Evolutionary conservation across 2,888 invertebrate species (phyloP).

Genomic region (Scaeva pyrastri): DNA sequence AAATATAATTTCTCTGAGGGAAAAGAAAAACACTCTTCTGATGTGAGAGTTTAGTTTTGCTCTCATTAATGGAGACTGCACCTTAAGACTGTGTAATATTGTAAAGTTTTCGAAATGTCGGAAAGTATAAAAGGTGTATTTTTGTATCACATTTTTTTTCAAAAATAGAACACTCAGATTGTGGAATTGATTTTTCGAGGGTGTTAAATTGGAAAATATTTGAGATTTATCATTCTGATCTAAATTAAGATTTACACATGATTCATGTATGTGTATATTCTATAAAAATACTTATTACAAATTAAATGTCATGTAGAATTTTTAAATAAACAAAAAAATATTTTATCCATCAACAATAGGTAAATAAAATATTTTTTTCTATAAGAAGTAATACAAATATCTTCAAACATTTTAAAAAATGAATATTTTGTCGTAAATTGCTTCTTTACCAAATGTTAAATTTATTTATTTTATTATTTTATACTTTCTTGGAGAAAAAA

Average conservation of each 20-base stretch:
- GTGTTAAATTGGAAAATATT: constrained; percentile 51
- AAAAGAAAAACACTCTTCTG: neutral
- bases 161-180: constrained; percentile 63
- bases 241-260: constrained; percentile 47
- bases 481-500: no score
- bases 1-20: neutral
- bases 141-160: neutral
- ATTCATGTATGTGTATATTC: constrained; percentile 43
- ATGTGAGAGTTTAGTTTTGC: neutral
- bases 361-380: no score
- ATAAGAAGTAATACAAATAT: no score
- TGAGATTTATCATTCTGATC: constrained; percentile 45
- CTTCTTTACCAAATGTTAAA: no score
- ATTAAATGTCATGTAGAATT: neutral
- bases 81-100: constrained; percentile 57
- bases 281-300: constrained; percentile 44
- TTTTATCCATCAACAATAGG: no score
- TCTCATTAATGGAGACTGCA: constrained; percentile 12
- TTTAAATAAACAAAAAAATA: neutral
- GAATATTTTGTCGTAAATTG: no score
- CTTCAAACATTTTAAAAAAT: no score
- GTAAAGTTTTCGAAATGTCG: constrained; percentile 36
- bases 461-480: neutral
- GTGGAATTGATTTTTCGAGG: constrained; percentile 38
- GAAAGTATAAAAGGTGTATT: neutral